Evolutionary conservation across 2,113 vertebrate genomes (phyloP), one percentile per base, ranked within the genome.

Genomic region (Mobula birostris): DNA sequence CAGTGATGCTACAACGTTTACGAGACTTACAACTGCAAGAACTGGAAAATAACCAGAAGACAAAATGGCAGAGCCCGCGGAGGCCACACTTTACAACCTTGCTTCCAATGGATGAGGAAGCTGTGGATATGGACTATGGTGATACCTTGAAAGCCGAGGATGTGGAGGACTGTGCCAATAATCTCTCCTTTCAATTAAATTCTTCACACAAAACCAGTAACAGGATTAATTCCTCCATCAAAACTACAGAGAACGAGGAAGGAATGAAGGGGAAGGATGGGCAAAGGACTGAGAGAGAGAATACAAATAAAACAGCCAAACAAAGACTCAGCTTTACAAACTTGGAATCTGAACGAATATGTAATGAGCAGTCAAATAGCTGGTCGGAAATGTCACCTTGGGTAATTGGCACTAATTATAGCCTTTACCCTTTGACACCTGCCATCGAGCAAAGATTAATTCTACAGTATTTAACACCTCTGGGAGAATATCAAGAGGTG

Each of bases 321-420:
- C 98, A 98, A 17, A 99, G 98, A 95, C 95, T 99, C 27, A 98
- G 97, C 95, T 99, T 99, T 95, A 97, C 98, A 0, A 14, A 97
- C 94, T 97, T 98, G 0, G 99, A 99, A 29, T 96, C 97, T 77
- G 99, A 99, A 93, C 97, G 98, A 85, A 97, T 96, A 90, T 98
- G 99, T 95, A 98, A 97, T 27, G 99, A 99, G 95, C 97, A 99
- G n/a, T 99, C 98, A 95, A 99, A 99, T 95, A 99, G 99, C 97
- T 99, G 99, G 99, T 98, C 99, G 85, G 99, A 99, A 96, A 99
- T 98, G 98, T 99, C 99, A 94, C 98, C 98, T 0, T 99, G 98
- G 98, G 99, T 99, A 95, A 99, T 99, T 95, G 99, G 99, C 95
- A 99, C 98, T 96, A 99, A 98, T 96, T 99, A 99, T 68, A 98